phyloP scores from a whole-genome alignment of 2,113 vertebrate species.

The Forbesichthys agassizii region DNA sequence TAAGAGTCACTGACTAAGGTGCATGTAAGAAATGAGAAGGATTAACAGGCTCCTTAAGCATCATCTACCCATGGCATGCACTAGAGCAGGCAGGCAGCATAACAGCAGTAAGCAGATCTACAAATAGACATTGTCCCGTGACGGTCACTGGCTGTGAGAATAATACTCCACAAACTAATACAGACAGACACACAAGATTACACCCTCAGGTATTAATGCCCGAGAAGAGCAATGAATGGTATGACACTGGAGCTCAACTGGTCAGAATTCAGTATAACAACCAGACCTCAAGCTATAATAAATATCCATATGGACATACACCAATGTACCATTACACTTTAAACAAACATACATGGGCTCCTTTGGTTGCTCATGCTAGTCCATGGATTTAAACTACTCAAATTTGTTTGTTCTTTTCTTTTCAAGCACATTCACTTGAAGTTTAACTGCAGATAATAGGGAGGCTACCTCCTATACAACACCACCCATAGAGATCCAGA shows the following conservation, averaged over 20 bases:
- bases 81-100: conserved; percentile 31
- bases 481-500: conserved; percentile 1
- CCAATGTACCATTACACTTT: neutral
- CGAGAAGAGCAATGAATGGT: conserved; percentile 5
- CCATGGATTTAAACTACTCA: neutral
- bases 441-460: conserved; percentile 6
- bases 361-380: neutral
- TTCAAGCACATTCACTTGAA: neutral
- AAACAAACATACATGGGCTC: conserved; percentile 1
- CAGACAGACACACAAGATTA: conserved; percentile 18
- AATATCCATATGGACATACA: conserved; percentile 16
- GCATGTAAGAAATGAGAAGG: conserved; percentile 55
- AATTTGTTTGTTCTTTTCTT: conserved; percentile 7
- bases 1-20: conserved; percentile 36
- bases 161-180: conserved; percentile 29
- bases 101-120: conserved; percentile 57
- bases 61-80: conserved; percentile 46
- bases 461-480: conserved; percentile 11
- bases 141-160: conserved; percentile 42
- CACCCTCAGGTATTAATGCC: conserved; percentile 12
- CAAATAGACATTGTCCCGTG: conserved; percentile 60
- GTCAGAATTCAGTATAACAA: too few relatives aligned
- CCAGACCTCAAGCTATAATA: conserved; percentile 31
- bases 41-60: conserved; percentile 56
- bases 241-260: neutral